Conservation (phyloP, 2,113 vertebrate genomes). For the Neomonachus schauinslandi region DNA sequence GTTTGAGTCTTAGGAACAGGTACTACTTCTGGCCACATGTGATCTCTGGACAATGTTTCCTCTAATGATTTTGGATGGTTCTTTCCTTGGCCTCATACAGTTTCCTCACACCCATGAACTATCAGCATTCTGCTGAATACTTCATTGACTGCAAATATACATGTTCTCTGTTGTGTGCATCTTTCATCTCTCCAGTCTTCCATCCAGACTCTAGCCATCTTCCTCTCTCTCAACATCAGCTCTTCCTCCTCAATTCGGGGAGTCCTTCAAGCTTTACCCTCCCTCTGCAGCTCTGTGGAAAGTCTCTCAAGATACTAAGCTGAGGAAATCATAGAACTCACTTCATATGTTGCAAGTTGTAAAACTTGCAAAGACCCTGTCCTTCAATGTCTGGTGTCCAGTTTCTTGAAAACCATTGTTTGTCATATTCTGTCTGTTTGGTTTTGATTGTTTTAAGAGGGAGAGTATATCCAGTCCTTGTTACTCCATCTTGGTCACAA, state of each 20-base stretch:
- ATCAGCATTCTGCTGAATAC: not conserved
- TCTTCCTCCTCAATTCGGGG: not conserved
- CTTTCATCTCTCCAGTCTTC: not conserved
- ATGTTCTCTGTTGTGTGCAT: not conserved
- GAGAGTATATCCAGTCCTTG: not conserved
- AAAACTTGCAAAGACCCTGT: not conserved
- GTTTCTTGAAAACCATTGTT: not conserved
- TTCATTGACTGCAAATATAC: not conserved
- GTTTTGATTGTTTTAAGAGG: not conserved
- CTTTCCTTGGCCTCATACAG: not conserved
- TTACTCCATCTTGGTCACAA: not conserved
- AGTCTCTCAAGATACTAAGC: not conserved
- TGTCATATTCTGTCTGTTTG: not conserved
- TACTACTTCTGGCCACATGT: not conserved
- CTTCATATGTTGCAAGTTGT: not conserved
- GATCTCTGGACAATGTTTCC: not conserved
- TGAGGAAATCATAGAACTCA: not conserved
- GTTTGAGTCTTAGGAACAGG: not conserved
- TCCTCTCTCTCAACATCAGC: not conserved
- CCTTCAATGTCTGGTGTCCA: not conserved
- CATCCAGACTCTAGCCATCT: not conserved
- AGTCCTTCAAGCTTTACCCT: not conserved
- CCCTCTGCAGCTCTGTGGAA: not conserved
- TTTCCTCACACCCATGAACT: not conserved
- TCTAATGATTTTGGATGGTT: not conserved